A percentile compares a stretch with the other conserved stretches of the same genome.
phyloP scores from a whole-genome alignment of 2,113 vertebrate species.

The Mustela lutreola region DNA sequence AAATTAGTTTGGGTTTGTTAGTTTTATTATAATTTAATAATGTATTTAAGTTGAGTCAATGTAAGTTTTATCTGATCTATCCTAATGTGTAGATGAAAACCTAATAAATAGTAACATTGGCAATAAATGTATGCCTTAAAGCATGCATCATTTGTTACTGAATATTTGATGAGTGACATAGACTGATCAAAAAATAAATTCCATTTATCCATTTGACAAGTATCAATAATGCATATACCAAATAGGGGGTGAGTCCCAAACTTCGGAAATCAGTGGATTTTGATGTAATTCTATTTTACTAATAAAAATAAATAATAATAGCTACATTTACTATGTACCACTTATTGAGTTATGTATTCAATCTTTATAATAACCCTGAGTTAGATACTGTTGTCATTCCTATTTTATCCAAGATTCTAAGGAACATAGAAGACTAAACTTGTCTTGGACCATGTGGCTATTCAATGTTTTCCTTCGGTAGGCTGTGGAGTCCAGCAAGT shows the following conservation, averaged over 20 bases:
- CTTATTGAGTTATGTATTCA: neutral
- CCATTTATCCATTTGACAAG: neutral
- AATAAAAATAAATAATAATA: neutral
- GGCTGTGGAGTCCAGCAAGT: neutral
- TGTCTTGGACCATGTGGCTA: neutral
- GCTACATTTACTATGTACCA: neutral
- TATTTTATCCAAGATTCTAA: neutral
- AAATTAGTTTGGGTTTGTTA: neutral
- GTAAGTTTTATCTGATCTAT: neutral
- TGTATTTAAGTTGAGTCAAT: neutral
- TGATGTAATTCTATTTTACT: neutral
- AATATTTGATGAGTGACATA: constrained; percentile 24
- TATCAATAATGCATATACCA: neutral
- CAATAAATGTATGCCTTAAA: neutral
- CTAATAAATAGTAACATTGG: neutral
- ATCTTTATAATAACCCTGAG: neutral
- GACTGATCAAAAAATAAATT: neutral
- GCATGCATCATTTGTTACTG: neutral
- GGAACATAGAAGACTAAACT: neutral
- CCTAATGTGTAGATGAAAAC: neutral
- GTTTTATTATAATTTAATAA: neutral
- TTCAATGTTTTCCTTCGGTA: neutral
- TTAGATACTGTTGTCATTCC: neutral
- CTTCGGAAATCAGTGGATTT: neutral
- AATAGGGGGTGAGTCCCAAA: neutral